These are phyloP conservation scores for Gallinago stenura DNA, from an alignment of 2,797 vertebrate genomes.

Conservation along the genomic window DNA sequence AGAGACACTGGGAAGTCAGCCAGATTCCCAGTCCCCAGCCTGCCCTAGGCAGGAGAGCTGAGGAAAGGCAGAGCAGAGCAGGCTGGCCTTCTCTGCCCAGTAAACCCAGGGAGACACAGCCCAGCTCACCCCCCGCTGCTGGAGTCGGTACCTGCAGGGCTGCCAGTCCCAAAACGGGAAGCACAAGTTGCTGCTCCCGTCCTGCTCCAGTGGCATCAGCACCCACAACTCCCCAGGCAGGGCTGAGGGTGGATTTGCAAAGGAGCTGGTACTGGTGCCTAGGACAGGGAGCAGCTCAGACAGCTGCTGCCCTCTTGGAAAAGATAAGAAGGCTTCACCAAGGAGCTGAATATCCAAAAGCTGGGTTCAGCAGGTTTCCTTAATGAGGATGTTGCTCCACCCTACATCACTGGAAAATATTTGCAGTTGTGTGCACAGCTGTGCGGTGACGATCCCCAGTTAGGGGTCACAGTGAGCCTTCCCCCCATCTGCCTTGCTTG, in stretches of 20 bases:
- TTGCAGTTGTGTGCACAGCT: not conserved
- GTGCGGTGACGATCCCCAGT: not conserved
- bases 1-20: not conserved
- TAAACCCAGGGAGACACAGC: not conserved
- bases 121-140: accelerated
- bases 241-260: not conserved
- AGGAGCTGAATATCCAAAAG: not conserved
- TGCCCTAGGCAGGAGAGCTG: not conserved
- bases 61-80: not conserved
- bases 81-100: not conserved
- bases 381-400: not conserved
- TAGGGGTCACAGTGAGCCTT: not conserved
- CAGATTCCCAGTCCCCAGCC: not conserved
- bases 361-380: not conserved
- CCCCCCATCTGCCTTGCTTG: not conserved
- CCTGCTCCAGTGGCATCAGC: not conserved
- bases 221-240: not conserved
- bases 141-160: not conserved
- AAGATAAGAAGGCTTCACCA: not conserved
- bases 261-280: not conserved
- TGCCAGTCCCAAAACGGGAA: not conserved
- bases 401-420: not conserved
- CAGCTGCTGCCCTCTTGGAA: not conserved
- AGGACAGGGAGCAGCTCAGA: not conserved
- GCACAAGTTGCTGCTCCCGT: not conserved